Base-by-base conservation (phyloP, 2,797 vertebrate species). In the Darevskia nairensis region DNA sequence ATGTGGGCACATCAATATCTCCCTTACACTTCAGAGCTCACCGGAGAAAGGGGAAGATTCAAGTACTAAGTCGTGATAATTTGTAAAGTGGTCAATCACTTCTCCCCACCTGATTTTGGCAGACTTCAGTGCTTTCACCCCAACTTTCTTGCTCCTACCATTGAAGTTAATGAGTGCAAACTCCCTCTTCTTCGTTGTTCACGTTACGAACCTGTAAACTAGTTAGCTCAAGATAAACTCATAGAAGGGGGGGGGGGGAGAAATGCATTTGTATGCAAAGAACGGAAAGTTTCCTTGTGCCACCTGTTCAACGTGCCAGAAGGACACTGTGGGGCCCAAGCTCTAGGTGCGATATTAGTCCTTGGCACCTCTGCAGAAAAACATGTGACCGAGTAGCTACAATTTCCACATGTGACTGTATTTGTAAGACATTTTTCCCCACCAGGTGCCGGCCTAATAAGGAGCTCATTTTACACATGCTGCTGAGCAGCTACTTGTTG, bases 371-470 rank as follows among this genome's bases (percentile, higher is more conserved):
- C 29, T 66, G 69, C 32, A 44, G 21, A 64, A 87, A 66, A 82
- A 82, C n/a, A 72, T 29, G 55, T 44, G 19, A 29, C n/a, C 68
- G 25, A 55, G 41, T 68, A 8, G 29, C 79, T 66, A 32, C 29
- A 82, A 66, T 82, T 82, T 87, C 59, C 41, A 82, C 55, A 77
- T 39, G 29, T 76, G 80, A 50, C 35, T 32, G 59, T 35, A 88
- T 75, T 88, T 76, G 27, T 83, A 68, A 77, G 29, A 88, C 39
- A 77, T 77, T 50, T 68, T n/a, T 55, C 80, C 86, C 68, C 80
- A 55, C 72, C 72, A 82, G 86, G 72, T 88, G 77, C 64, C 29
- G 44, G 32, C n/a, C 72, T 88, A 82, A 75, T 39, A 87, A 79
- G 10, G 77, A 68, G 80, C 61, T 82, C 41, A 68, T 77, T 83